A percentile compares a stretch with the other conserved stretches of the same genome.
phyloP scores from a whole-genome alignment of 53 echinoderm and acorn worm species.

The Astropecten irregularis region DNA sequence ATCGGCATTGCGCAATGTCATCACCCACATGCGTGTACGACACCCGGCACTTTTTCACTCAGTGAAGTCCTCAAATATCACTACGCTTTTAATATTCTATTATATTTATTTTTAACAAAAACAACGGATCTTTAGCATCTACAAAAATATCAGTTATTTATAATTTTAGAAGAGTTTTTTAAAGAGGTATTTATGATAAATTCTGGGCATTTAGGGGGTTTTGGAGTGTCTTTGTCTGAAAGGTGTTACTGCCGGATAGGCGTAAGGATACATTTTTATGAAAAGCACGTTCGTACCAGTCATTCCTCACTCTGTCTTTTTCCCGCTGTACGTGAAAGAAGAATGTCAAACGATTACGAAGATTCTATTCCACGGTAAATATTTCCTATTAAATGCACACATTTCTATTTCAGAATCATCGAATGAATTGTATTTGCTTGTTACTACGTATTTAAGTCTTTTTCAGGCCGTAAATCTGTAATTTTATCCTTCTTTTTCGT shows the following conservation, averaged over 20 bases:
- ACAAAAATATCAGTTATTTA: too few relatives aligned
- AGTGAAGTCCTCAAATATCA: conserved; percentile 35
- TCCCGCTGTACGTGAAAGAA: conserved; percentile 57
- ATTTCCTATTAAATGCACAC: background rate
- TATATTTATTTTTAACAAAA: background rate
- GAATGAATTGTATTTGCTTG: background rate
- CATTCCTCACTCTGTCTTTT: conserved; percentile 38
- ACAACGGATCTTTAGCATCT: too few relatives aligned
- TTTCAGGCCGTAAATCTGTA: background rate
- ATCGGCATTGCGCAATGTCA: conserved; percentile 45
- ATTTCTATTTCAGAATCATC: background rate
- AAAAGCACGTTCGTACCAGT: background rate
- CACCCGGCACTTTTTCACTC: conserved; percentile 37
- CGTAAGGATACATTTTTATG: conserved; percentile 11
- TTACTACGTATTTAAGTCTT: background rate
- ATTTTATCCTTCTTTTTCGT: conserved; percentile 2
- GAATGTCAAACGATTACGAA: conserved; percentile 66
- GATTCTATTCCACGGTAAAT: conserved; percentile 38
- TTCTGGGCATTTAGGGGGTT: too few relatives aligned
- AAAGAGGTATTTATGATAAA: too few relatives aligned
- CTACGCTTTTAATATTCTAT: background rate
- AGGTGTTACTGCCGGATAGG: conserved; percentile 32
- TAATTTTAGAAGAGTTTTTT: background rate
- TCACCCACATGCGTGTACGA: conserved; percentile 43
- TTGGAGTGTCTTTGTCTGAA: background rate